Base-by-base conservation (phyloP, 1,140 invertebrate species). In the Anoplolepis gracilipes region DNA sequence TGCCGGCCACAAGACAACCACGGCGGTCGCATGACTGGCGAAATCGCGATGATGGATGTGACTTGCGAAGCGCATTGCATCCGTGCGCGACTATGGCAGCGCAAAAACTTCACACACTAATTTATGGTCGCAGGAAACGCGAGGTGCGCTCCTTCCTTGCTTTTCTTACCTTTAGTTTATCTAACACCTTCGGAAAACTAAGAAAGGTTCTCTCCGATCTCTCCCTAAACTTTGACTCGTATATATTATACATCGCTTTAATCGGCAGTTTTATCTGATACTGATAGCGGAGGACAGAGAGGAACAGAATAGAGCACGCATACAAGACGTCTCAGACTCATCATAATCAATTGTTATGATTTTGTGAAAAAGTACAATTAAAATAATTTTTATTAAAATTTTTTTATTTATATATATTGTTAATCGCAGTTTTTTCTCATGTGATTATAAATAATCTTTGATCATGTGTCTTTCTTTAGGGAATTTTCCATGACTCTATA, bases 31-130 rank as follows among this genome's bases (percentile, higher is more conserved):
- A 77, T 77, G 81, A 84, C 81, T 84, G 64, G 81, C 70, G 81
- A 84, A 65, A 84, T 75, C 72, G 72, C 81, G 81, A 84, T 76
- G 81, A 84, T 82, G 78, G 78, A 82, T 82, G 78, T 82, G 78
- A 82, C 67, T 82, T 82, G 78, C 78, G 78, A 82, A 82, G 67
- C 78, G 78, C 65, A 82, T 82, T 82, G 78, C 78, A 59, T 82
- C 78, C 53, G 67, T 81, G 78, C 65, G 53, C 65, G 69, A 59
- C 78, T 82, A 73, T 73, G 25, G 78, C 65, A 61, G 78, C 53
- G 53, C 67, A 82, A 82, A 82, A 82, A 73, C 78, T 82, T 82
- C 67, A 82, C 78, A 82, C 78, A 82, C 67, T 82, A 82, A 82
- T 82, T 82, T 82, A 82, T 82, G 55, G 67, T 82, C 78, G 78